Conservation (phyloP, 2,113 vertebrate species). For the Lates calcarifer region DNA sequence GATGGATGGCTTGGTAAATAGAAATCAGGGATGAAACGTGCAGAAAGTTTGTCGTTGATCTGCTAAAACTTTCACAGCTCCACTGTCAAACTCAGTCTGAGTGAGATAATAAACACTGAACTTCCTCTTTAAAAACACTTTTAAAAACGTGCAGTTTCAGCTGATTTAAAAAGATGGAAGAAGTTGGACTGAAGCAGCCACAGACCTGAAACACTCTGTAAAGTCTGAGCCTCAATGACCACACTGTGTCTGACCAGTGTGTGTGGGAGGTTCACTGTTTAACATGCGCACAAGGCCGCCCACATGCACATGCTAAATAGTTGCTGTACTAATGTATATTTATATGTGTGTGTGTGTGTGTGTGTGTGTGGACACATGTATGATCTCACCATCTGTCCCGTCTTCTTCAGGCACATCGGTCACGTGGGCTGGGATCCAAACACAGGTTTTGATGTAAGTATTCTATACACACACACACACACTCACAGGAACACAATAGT, state of each 20-base stretch:
- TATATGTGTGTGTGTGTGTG: slow-evolving; percentile 9
- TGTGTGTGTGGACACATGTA: slow-evolving; percentile 12
- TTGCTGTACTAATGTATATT: slow-evolving; percentile 18
- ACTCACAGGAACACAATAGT: slow-evolving; percentile 72
- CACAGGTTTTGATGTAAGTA: slow-evolving; percentile 99
- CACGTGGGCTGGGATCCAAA: slow-evolving; percentile 99
- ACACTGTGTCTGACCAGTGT: slow-evolving; percentile 30
- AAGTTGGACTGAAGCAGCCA: too few species aligned
- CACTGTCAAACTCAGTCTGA: too few species aligned
- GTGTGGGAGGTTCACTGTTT: slow-evolving; percentile 40
- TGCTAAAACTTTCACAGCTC: too few species aligned
- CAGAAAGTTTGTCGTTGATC: too few species aligned
- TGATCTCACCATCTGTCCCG: slow-evolving; percentile 55
- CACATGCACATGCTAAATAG: slow-evolving; percentile 23
- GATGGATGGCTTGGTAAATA: too few species aligned
- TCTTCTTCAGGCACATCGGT: slow-evolving; percentile 92
- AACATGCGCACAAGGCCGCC: slow-evolving; percentile 13
- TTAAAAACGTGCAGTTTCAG: too few species aligned
- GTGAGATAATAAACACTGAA: too few species aligned
- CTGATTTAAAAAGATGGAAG: too few species aligned
- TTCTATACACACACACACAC: slow-evolving; percentile 21
- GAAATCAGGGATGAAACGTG: too few species aligned
- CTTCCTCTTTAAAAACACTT: too few species aligned
- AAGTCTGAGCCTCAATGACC: slow-evolving; percentile 53
- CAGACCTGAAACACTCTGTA: background rate